Evolutionary conservation across 23 tunicate genomes (phyloP).

Genomic region (Botrylloides violaceus): DNA sequence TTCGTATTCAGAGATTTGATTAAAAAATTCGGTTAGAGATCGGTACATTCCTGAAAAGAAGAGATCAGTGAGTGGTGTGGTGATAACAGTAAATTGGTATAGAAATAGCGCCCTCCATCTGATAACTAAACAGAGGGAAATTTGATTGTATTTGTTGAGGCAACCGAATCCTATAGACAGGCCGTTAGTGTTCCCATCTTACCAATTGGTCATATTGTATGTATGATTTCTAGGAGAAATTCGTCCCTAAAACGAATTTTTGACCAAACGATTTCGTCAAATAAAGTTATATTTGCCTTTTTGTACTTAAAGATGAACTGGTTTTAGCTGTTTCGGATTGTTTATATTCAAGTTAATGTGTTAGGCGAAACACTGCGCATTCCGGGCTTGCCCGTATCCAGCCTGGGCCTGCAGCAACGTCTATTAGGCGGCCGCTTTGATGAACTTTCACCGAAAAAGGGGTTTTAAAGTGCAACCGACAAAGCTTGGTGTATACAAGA

Average conservation of each 20-base stretch:
- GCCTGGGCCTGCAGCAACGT: constrained; percentile 26
- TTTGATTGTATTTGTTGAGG: constrained; percentile 19
- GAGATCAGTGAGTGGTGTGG: neutral
- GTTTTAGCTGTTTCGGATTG: neutral
- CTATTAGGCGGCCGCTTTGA: constrained; percentile 4
- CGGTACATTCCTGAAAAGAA: neutral
- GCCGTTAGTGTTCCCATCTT: constrained; percentile 22
- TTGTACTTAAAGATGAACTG: neutral
- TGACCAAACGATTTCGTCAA: no score
- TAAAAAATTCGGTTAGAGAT: neutral
- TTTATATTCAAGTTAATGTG: neutral
- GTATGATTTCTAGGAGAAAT: no score
- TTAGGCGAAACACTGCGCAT: constrained; percentile 7
- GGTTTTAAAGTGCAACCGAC: constrained; percentile 25
- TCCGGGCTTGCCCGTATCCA: constrained; percentile 17
- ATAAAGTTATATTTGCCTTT: no score
- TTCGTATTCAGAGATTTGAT: neutral
- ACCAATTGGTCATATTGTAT: no score
- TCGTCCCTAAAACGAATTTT: no score
- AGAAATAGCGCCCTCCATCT: constrained; percentile 13
- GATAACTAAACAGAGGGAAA: constrained; percentile 16
- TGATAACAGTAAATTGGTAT: neutral
- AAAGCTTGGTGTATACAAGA: neutral
- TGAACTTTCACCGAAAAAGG: constrained; percentile 10
- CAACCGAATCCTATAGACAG: constrained; percentile 1